These are phyloP conservation scores for Hypotaenidia philippensis DNA, from an alignment of 2,797 vertebrate species.

Conservation along the genomic window DNA sequence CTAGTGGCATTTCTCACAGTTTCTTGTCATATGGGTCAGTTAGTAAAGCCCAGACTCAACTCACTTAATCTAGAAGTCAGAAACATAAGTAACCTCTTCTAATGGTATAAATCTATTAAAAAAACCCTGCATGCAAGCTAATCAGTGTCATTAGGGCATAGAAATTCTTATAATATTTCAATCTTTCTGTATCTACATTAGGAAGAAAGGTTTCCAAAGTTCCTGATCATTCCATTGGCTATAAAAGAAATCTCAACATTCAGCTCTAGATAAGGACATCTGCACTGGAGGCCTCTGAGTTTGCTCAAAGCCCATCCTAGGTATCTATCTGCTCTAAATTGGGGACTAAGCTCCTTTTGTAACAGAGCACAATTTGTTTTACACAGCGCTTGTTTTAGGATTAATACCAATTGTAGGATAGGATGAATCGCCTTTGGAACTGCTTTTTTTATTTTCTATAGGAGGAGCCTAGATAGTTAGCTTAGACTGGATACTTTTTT, in stretches of 20 bases:
- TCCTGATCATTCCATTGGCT: neutral
- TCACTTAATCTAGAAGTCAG: neutral
- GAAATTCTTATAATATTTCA: neutral
- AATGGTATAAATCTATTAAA: neutral
- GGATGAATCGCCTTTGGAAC: neutral
- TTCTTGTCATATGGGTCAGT: neutral
- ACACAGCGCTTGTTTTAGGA: neutral
- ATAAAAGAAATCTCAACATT: neutral
- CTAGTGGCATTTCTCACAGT: neutral
- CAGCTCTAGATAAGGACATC: neutral
- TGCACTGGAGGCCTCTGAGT: neutral
- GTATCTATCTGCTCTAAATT: neutral
- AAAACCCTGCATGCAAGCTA: neutral
- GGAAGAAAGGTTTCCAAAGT: neutral
- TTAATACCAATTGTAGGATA: neutral
- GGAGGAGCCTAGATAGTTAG: slow-evolving; percentile 6
- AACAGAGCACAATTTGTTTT: neutral
- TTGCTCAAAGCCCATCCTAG: neutral
- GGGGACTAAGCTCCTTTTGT: neutral
- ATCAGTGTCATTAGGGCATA: neutral
- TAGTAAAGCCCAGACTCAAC: neutral
- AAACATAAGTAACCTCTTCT: neutral
- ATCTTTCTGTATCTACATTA: neutral
- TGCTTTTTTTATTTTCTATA: neutral
- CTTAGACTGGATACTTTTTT: neutral